Evolutionary conservation across 2,113 vertebrate genomes (phyloP), one percentile per base, ranked within the genome.

Genomic region (Microtus montanus): DNA sequence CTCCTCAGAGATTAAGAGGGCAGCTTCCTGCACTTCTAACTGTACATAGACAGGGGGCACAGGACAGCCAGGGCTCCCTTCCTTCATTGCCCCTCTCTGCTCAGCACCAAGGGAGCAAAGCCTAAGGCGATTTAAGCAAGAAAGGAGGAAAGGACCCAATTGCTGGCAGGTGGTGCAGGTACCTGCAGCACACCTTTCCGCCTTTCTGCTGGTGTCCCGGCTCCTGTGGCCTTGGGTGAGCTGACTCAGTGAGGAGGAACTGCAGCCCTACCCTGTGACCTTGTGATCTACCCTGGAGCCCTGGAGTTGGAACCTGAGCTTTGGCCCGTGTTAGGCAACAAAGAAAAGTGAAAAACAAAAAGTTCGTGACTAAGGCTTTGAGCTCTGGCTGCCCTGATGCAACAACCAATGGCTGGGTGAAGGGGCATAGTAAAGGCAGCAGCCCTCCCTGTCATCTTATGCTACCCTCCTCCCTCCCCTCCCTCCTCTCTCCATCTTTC

Each of bases 231-330:
- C 68, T 80, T 63, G 0, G 3, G 1, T 33, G 44, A 6, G 13
- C 58, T 12, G n/a, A 19, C 47, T 24, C 14, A 14, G 4, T 1
- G 17, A 73, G 12, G 1, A n/a, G 47, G 17, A 0, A 14, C 0
- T 11, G 14, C 1, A 24, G 38, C 6, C 5, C n/a, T 5, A 2
- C 38, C 52, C 64, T 13, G 15, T 38, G 5, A 7, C 92, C 22
- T 17, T 73, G 44, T 24, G 11, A 19, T 20, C 41, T 4, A 49
- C n/a, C 28, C 15, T 66, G 49, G 33, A 66, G 78, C n/a, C 28
- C 15, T 66, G 49, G 33, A 66, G 78, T 35, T 33, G 30, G 35
- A 92, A 58, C 52, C 17, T 58, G 89, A 91, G 86, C 82, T 90
- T 71, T 61, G 26, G 79, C 66, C 68, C 26, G 1, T 6, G 13